Evolutionary conservation across 2,113 vertebrate genomes (phyloP).

Genomic region (Nothobranchius furzeri): DNA sequence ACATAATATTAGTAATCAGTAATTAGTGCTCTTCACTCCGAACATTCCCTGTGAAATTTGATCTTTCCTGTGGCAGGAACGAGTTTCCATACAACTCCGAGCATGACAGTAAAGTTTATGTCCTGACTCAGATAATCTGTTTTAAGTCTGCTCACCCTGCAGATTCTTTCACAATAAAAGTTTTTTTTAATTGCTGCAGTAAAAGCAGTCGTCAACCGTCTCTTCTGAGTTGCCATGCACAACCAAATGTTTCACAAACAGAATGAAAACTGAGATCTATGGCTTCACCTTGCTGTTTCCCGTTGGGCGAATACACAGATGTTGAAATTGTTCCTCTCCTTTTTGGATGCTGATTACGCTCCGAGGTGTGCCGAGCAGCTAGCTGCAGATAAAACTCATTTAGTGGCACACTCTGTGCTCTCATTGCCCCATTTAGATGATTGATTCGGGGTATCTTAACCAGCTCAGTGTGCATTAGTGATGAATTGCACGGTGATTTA

Average conservation of each 20-base stretch:
- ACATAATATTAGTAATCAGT: too few relatives aligned
- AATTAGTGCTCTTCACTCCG: too few relatives aligned
- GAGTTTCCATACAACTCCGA: too few relatives aligned
- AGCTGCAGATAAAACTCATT: slow-evolving; percentile 42
- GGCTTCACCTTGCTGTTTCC: neutral
- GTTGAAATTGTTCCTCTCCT: slow-evolving; percentile 18
- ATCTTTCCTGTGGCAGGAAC: too few relatives aligned
- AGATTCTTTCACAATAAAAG: neutral
- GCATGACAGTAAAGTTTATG: too few relatives aligned
- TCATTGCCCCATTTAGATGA: slow-evolving; percentile 59
- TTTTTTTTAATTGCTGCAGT: neutral
- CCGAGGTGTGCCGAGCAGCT: slow-evolving; percentile 14
- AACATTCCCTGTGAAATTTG: too few relatives aligned
- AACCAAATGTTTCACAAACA: neutral
- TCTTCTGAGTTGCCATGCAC: too few relatives aligned
- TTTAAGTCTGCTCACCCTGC: neutral
- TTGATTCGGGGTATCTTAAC: slow-evolving; percentile 56
- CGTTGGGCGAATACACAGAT: slow-evolving; percentile 18
- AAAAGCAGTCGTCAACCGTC: neutral
- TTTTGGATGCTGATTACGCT: slow-evolving; percentile 30
- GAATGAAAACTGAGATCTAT: neutral
- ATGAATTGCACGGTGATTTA: slow-evolving; percentile 57
- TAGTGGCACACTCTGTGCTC: slow-evolving; percentile 45
- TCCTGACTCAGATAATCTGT: too few relatives aligned
- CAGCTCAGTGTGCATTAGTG: slow-evolving; percentile 52